phyloP scores from a whole-genome alignment of 2,888 invertebrate species.

The Noctua pronuba region DNA sequence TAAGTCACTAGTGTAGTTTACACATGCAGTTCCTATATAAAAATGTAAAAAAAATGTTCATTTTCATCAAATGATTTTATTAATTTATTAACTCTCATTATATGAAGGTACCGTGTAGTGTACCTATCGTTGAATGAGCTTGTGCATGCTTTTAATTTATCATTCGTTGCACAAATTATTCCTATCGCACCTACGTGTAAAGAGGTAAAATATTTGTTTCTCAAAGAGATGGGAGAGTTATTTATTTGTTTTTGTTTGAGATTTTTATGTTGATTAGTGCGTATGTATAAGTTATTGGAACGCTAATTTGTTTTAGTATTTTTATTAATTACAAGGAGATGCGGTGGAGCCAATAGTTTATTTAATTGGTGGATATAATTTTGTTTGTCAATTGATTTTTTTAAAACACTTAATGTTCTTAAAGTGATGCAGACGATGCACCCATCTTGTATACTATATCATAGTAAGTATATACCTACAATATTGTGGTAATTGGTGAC shows the following conservation, averaged over 20 bases:
- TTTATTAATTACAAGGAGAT: slow-evolving; percentile 49
- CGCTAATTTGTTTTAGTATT: slow-evolving; percentile 52
- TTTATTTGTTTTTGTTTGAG: slow-evolving; percentile 70
- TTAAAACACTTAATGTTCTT: slow-evolving; percentile 3
- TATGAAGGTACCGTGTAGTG: slow-evolving; percentile 61
- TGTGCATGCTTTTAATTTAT: slow-evolving; percentile 71
- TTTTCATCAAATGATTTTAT: slow-evolving; percentile 59
- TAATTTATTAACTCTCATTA: slow-evolving; percentile 57
- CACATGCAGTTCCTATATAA: slow-evolving; percentile 82
- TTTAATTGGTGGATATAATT: slow-evolving; percentile 37
- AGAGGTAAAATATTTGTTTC: slow-evolving; percentile 65
- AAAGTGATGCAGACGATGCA: slow-evolving; percentile 9
- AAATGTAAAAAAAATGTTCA: slow-evolving; percentile 70
- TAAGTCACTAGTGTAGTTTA: slow-evolving; percentile 81
- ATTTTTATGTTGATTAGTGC: slow-evolving; percentile 69
- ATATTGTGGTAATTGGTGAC: slow-evolving; percentile 16
- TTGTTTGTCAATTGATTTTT: slow-evolving; percentile 21
- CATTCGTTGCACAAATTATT: slow-evolving; percentile 66
- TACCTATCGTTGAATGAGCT: slow-evolving; percentile 64
- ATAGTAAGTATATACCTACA: slow-evolving; percentile 3
- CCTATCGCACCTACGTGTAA: slow-evolving; percentile 67
- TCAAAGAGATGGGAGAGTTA: slow-evolving; percentile 64
- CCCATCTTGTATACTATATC: slow-evolving; percentile 24
- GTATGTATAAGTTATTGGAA: slow-evolving; percentile 66
- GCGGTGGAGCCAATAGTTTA: slow-evolving; percentile 45